phyloP scores from a whole-genome alignment of 92 coral and sea anemone species.

The Zoanthus gigantus region DNA sequence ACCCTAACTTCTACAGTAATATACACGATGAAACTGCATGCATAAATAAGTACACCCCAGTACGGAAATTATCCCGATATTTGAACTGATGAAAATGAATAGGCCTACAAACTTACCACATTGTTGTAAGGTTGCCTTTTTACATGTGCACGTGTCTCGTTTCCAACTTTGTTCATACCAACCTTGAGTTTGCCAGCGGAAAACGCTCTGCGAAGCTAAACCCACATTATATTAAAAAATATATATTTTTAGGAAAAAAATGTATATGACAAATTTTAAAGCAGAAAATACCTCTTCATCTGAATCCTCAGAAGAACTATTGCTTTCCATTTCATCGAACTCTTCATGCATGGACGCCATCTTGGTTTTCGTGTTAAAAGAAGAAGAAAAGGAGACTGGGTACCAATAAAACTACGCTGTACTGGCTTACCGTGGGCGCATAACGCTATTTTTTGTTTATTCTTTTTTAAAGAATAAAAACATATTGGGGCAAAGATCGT shows the following conservation, averaged over 20 bases:
- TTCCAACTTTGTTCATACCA: slow-evolving; percentile 77
- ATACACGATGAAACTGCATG: too few relatives aligned
- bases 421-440: slow-evolving; percentile 29
- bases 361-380: slow-evolving; percentile 35
- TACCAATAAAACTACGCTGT: slow-evolving; percentile 28
- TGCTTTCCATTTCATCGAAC: slow-evolving; percentile 59
- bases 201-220: slow-evolving; percentile 89
- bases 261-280: too few relatives aligned
- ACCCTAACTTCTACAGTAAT: too few relatives aligned
- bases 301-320: slow-evolving; percentile 75
- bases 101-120: slow-evolving; percentile 67
- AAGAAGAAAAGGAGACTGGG: slow-evolving; percentile 15
- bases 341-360: slow-evolving; percentile 75
- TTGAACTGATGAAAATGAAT: neutral
- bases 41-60: too few relatives aligned
- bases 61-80: too few relatives aligned
- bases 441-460: neutral
- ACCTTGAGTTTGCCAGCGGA: slow-evolving; percentile 87
- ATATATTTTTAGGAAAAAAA: too few relatives aligned
- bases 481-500: neutral
- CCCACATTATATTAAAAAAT: neutral
- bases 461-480: neutral
- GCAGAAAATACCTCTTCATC: slow-evolving; percentile 68
- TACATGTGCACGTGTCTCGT: slow-evolving; percentile 69
- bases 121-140: slow-evolving; percentile 71